Evolutionary conservation across 1,140 invertebrate genomes (phyloP).

Genomic region (Pantala flavescens): DNA sequence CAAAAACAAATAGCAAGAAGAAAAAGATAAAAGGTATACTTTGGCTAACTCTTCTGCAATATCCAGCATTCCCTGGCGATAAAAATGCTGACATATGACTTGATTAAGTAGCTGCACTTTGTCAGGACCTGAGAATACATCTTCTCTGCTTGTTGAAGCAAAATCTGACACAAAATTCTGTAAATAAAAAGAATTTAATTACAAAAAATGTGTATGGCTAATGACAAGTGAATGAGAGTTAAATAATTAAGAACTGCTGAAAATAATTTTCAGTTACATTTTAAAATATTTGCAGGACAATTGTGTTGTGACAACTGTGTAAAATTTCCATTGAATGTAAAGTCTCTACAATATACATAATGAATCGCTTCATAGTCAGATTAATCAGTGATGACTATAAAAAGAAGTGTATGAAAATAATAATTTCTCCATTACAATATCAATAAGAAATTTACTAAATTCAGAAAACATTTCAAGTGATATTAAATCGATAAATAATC

Average conservation of each 20-base stretch:
- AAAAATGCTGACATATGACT: conserved; percentile 94
- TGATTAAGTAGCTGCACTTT: conserved; percentile 79
- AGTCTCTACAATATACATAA: no score
- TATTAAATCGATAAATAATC: no score
- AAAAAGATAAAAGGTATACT: conserved; percentile 35
- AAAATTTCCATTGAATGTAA: no score
- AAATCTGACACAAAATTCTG: conserved; percentile 87
- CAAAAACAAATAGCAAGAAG: no score
- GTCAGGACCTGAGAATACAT: conserved; percentile 67
- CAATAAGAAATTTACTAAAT: no score
- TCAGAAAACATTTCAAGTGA: no score
- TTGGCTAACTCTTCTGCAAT: conserved; percentile 72
- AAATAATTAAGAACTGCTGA: background rate
- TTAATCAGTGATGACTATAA: no score
- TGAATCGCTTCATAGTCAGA: no score
- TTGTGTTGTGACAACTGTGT: no score
- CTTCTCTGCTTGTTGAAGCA: conserved; percentile 73
- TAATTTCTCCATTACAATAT: no score
- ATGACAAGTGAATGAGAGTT: background rate
- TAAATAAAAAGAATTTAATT: conserved; percentile 24
- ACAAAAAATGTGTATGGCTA: background rate
- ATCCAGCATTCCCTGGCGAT: conserved; percentile 82
- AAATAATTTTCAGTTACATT: background rate
- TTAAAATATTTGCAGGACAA: no score
- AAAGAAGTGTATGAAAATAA: no score